Conservation (phyloP, 2,888 invertebrate genomes). For the Gari tellinella region DNA sequence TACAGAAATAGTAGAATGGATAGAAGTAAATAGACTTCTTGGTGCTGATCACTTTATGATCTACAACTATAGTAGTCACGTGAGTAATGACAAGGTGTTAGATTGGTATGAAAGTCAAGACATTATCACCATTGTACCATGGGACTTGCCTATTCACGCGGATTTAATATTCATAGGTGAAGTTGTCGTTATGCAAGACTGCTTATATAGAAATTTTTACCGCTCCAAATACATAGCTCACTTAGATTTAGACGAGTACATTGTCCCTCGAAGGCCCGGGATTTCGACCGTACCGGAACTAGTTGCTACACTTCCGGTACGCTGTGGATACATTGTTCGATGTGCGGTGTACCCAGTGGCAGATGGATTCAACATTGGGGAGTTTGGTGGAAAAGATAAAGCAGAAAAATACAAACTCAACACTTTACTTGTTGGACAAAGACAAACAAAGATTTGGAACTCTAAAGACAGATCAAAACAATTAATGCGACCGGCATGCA, state of each 20-base stretch:
- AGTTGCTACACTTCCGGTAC: neutral
- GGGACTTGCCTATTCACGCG: conserved; percentile 75
- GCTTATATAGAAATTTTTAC: conserved; percentile 74
- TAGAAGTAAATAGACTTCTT: conserved; percentile 78
- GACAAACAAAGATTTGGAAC: conserved; percentile 5
- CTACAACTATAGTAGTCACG: conserved; percentile 73
- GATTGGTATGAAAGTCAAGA: conserved; percentile 66
- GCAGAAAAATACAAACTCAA: conserved; percentile 11
- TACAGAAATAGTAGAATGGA: conserved; percentile 78
- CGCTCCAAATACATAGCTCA: conserved; percentile 72
- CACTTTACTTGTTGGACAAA: conserved; percentile 4
- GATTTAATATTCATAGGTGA: conserved; percentile 81
- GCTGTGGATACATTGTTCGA: conserved; percentile 9
- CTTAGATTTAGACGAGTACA: conserved; percentile 81
- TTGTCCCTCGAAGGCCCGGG: conserved; percentile 67
- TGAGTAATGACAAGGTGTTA: conserved; percentile 69
- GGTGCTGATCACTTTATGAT: conserved; percentile 78
- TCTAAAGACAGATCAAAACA: conserved; percentile 9
- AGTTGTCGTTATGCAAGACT: conserved; percentile 80
- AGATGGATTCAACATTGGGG: neutral
- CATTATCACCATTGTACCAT: conserved; percentile 69
- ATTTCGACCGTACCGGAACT: conserved; percentile 14
- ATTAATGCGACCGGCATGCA: neutral
- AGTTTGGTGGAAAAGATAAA: conserved; percentile 4
- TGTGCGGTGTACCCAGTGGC: conserved; percentile 17